Base-by-base conservation (phyloP, 2,888 invertebrate species). In the Arrhopalites spinosus region DNA sequence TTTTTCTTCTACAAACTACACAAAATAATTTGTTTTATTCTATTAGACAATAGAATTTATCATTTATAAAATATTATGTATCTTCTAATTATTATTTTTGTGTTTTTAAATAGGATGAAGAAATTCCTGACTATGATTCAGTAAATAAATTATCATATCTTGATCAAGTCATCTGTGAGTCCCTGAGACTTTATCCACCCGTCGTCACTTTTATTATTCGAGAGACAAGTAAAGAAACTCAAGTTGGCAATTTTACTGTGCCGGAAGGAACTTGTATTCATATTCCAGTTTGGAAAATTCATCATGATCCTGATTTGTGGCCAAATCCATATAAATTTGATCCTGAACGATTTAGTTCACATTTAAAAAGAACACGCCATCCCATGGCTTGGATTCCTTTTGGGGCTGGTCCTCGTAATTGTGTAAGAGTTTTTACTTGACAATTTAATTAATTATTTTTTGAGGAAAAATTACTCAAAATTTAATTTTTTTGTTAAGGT, bases 91-190 rank as follows among this genome's bases (percentile, higher is more conserved):
- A n/a, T n/a, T n/a, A 36, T 25, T 61, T 61, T 61, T 61, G 2
- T 3, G 7, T 25, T 61, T 25, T 3, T 61, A 77, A 56, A 69
- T 72, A 81, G 81, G 70, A 74, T 15, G 77, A 80, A 27, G 78
- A 80, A 66, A 66, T 70, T 5, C 83, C 84, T 2, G 79, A 79
- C 17, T 86, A 86, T 76, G 85, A 86, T 23, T 83, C 82, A 63
- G 83, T 86, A 1, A 80, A 81, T 53, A 78, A 83, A n/a, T 79
- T 87, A 76, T 83, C 83, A 61, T 87, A 86, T 78, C 77, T 87
- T 47, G 86, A 87, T 71, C 85, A 85, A 84, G 86, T 87, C 17
- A 83, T 86, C 75, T 84, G 84, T 75, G 87, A 87, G 79, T 84
- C 86, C 2, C 82, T 87, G 8, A 75, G 87, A 63, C 84, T 86